Base-by-base conservation (phyloP, 2,888 invertebrate genomes). In the Xestia sexstrigata region DNA sequence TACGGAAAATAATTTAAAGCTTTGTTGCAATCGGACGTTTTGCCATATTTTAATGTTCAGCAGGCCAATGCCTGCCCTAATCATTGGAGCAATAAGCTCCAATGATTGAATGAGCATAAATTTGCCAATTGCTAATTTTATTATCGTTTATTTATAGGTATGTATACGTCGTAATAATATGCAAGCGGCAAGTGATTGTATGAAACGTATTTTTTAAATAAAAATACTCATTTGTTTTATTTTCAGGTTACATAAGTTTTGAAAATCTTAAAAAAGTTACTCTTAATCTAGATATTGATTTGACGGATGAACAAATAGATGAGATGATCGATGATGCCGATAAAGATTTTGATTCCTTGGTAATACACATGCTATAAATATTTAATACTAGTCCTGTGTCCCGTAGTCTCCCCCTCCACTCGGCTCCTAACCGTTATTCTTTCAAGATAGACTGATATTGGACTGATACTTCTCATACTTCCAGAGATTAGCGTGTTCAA, bases 261-360 rank as follows among this genome's bases (percentile, higher is more conserved):
- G 96, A 96, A 0, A 95, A 96, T 78, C 79, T 97, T 8, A 96
- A 96, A 84, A 80, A 88, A 20, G 96, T 96, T 0, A 92, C 94
- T 0, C 84, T 93, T 62, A 92, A 95, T 20, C 90, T 97, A 5
- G 95, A 93, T 0, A 90, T 90, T 7, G 81, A 91, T 83, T 87
- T 96, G 35, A 94, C 95, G 13, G 97, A 97, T 84, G 96, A 97
- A 89, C 96, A 97, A 90, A 95, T 97, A 52, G 94, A 95, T 55
- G 97, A 97, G 87, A 96, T 97, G 96, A 92, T 97, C 7, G 95
- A 96, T 71, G 96, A 96, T 69, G 96, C 96, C 17, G 97, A 97
- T 83, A 95, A 94, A 83, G 95, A 96, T 82, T 94, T 92, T 55
- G 96, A 96, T 87, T 94, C 95, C 26, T 87, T 89, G 83, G 97